Percentiles rank a stretch among this genome's conserved stretches.
Evolutionary conservation across 2,888 invertebrate species (phyloP).

Genomic region (Aphodius granarius): DNA sequence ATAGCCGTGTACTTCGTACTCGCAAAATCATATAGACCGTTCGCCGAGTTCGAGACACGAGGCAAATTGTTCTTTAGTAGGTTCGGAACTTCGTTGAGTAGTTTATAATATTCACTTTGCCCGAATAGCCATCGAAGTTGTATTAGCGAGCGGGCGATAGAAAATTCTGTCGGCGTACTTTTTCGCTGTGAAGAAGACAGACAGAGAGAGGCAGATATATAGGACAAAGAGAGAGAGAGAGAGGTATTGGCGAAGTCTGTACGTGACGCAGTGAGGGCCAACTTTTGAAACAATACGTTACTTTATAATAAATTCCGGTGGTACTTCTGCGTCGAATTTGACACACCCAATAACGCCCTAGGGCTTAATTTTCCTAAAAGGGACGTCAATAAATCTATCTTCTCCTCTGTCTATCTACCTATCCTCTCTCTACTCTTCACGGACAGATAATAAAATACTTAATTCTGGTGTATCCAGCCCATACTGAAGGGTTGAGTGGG

Average conservation of each 20-base stretch:
- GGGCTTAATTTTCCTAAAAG: not conserved
- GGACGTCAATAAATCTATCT: not conserved
- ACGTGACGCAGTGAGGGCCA: not conserved
- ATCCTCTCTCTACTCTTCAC: not conserved
- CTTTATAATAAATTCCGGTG: not conserved
- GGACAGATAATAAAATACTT: not conserved
- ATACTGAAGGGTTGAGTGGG: not conserved
- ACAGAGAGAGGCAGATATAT: not conserved
- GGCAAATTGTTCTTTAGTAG: not conserved
- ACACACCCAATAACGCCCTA: not conserved
- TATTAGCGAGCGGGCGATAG: not conserved
- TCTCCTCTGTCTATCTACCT: not conserved
- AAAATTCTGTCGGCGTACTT: not conserved
- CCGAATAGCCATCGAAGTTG: conserved; percentile 11
- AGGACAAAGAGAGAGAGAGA: not conserved
- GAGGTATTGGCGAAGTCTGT: not conserved
- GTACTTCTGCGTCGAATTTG: not conserved
- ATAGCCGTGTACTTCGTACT: not conserved
- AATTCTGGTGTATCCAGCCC: not conserved
- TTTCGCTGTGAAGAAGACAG: not conserved
- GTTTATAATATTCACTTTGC: conserved; percentile 11
- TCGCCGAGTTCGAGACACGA: not conserved
- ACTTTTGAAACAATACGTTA: not conserved
- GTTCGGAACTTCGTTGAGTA: not conserved
- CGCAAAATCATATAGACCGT: not conserved